A percentile compares a stretch with the other conserved stretches of the same genome.
Conservation (phyloP, 2,113 vertebrate genomes). For the Scopus umbretta region DNA sequence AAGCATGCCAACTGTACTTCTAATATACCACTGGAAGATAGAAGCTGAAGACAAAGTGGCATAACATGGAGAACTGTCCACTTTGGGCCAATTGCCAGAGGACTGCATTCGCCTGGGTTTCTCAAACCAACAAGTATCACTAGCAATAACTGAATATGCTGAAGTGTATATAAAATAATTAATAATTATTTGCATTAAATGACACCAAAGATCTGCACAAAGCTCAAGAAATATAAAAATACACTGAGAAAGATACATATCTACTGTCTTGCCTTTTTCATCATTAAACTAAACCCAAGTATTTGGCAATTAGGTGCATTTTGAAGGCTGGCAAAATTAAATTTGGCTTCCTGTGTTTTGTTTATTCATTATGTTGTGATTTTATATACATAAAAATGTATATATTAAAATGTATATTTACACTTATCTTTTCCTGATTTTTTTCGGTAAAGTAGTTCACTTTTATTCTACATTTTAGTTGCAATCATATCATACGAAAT, state of each 20-base stretch:
- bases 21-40: too few relatives aligned
- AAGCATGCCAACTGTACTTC: too few relatives aligned
- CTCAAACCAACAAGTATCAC: neutral
- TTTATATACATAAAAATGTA: neutral
- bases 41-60: too few relatives aligned
- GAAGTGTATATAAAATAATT: neutral
- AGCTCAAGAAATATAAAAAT: neutral
- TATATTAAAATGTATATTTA: neutral
- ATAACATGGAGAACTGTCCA: too few relatives aligned
- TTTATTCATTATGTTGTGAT: neutral
- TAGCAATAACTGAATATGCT: neutral
- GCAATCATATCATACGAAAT: neutral
- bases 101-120: too few relatives aligned
- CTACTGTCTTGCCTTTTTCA: neutral
- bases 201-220: neutral
- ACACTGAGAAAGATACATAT: neutral
- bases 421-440: neutral
- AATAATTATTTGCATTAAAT: neutral
- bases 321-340: neutral
- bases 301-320: neutral
- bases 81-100: too few relatives aligned
- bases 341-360: neutral
- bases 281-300: neutral
- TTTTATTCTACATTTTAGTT: neutral
- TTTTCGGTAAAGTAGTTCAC: neutral